Evolutionary conservation across 2,113 vertebrate genomes (phyloP).

Genomic region (Sisor rabdophorus): DNA sequence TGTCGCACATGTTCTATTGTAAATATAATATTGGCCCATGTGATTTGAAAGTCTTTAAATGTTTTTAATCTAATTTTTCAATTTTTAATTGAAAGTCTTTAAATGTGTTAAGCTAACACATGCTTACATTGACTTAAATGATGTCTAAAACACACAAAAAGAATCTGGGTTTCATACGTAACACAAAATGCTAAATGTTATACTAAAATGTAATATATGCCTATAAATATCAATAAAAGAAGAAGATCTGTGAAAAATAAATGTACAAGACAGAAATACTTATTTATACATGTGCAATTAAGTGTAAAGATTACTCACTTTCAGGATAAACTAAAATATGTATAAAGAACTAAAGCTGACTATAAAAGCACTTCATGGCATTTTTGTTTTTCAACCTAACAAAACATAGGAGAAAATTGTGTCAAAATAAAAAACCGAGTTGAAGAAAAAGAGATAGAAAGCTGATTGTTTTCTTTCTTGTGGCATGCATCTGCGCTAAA

Average conservation of each 20-base stretch:
- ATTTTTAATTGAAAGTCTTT: too few relatives aligned
- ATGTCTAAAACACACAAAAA: too few relatives aligned
- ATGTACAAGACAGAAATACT: neutral
- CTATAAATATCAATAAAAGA: neutral
- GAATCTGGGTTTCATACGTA: too few relatives aligned
- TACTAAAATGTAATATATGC: neutral
- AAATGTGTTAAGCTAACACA: too few relatives aligned
- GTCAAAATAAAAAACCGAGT: neutral
- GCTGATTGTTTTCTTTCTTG: neutral
- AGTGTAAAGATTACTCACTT: neutral
- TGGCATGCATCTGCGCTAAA: neutral
- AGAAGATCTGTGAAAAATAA: neutral
- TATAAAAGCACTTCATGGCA: too few relatives aligned
- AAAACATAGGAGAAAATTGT: neutral
- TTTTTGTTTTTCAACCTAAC: neutral
- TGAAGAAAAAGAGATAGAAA: neutral
- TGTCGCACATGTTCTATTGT: too few relatives aligned
- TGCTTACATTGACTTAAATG: too few relatives aligned
- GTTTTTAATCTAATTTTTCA: too few relatives aligned
- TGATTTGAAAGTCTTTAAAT: too few relatives aligned
- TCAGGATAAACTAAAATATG: too few relatives aligned
- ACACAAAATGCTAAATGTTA: too few relatives aligned
- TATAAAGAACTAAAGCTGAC: neutral
- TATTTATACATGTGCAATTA: neutral
- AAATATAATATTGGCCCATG: too few relatives aligned